Percentiles rank a stretch among this genome's conserved stretches.
phyloP scores from a whole-genome alignment of 2,888 invertebrate species.

The Xanthorhoe spadicearia region DNA sequence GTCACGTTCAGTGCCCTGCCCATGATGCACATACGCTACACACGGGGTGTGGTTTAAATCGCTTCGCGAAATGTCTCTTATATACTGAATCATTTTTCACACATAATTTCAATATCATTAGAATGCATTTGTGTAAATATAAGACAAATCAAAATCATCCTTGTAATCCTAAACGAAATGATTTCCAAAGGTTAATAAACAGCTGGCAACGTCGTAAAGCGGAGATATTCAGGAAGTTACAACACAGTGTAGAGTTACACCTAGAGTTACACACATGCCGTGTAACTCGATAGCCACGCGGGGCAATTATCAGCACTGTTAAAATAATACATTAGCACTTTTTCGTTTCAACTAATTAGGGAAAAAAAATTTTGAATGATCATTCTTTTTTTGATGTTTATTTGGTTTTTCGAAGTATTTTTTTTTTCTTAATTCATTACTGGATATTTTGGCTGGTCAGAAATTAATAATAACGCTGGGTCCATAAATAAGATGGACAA shows the following conservation, averaged over 20 bases:
- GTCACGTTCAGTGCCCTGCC: no score
- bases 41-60: no score
- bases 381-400: no score
- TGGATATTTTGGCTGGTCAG: no score
- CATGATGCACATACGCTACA: no score
- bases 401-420: no score
- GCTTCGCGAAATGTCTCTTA: no score
- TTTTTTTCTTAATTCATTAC: no score
- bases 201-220: slow-evolving; percentile 14
- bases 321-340: slow-evolving; percentile 2
- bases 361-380: neutral
- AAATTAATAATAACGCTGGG: no score
- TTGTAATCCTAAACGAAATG: neutral
- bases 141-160: neutral
- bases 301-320: slow-evolving; percentile 25
- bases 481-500: no score
- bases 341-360: neutral
- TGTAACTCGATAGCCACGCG: slow-evolving; percentile 27
- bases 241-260: slow-evolving; percentile 27
- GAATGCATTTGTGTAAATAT: neutral
- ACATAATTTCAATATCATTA: no score
- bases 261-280: slow-evolving; percentile 17
- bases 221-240: slow-evolving; percentile 24
- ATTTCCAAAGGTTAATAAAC: neutral
- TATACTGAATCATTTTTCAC: no score